Conservation (phyloP, 2,888 invertebrate genomes). For the Leuctra nigra region DNA sequence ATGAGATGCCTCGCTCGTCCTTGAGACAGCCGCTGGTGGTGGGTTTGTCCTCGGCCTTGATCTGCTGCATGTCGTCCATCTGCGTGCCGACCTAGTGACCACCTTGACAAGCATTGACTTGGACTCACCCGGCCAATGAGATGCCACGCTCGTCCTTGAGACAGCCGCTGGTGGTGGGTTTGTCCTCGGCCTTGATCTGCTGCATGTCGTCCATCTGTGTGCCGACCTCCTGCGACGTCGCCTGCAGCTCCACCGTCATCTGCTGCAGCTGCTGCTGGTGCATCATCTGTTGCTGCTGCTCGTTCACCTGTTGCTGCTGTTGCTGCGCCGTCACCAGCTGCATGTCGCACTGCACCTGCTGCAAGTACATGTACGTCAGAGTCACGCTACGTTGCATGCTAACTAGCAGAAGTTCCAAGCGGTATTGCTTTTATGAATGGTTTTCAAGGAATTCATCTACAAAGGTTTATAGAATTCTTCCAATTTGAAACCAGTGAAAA, state of each 20-base stretch:
- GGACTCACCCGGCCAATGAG: slow-evolving; percentile 25
- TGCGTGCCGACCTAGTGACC: too few species aligned
- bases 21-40: too few species aligned
- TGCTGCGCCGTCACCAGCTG: slow-evolving; percentile 30
- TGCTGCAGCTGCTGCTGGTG: slow-evolving; percentile 35
- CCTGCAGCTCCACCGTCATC: slow-evolving; percentile 34
- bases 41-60: too few species aligned
- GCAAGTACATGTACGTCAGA: neutral
- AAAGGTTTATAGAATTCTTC: too few species aligned
- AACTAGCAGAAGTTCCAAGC: neutral
- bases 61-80: too few species aligned
- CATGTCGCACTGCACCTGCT: slow-evolving; percentile 26
- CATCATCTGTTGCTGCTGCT: slow-evolving; percentile 53
- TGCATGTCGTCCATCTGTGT: slow-evolving; percentile 26
- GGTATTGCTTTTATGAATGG: neutral
- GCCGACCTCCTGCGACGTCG: slow-evolving; percentile 27
- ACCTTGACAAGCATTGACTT: neutral
- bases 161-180: slow-evolving; percentile 25
- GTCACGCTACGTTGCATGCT: too few species aligned
- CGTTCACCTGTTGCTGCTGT: slow-evolving; percentile 41
- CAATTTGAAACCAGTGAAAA: too few species aligned
- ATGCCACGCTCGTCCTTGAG: slow-evolving; percentile 25
- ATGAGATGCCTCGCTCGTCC: too few species aligned
- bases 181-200: slow-evolving; percentile 27
- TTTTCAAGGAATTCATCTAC: too few species aligned